Base-by-base conservation (phyloP, 2,113 vertebrate genomes). In the Vulpes lagopus region DNA sequence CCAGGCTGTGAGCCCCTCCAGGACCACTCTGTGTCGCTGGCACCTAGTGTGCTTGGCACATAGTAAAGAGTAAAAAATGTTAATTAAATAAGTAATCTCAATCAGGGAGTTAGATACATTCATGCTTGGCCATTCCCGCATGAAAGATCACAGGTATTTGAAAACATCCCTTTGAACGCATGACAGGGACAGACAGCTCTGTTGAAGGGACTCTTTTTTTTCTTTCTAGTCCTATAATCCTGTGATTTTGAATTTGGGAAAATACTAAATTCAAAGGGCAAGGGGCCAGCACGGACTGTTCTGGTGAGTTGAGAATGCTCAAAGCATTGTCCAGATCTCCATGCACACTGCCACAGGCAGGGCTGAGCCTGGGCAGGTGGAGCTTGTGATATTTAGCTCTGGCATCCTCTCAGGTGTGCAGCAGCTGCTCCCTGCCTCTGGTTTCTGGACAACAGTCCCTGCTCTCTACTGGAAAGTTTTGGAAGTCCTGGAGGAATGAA, bases 231-330 rank as follows among this genome's bases (percentile, higher is more conserved):
- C 51, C n/a, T 60, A 53, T 22, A 67, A 62, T 55, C 60, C 82
- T 67, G 38, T 65, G 88, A 49, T 59, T 92, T 96, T 69, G 71
- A 91, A 60, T 81, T 88, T 55, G 60, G 64, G 64, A 69, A 35
- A 22, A n/a, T 65, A 4, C 27, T 38, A 15, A 74, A 32, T 81
- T 49, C 55, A n/a, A 80, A 78, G 81, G 87, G 53, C 69, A 14
- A 87, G 62, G 51, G 57, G 59, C 74, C 88, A 55, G 43, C 1
- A 2, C 22, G 4, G 80, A 16, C 49, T 2, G 10, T 79, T 62
- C 16, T 11, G 35, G 62, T 32, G 57, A 80, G 62, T 1, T 30
- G 35, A 27, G 81, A 89, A 51, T 1, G 7, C 64, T 35, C 20
- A 17, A 15, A 43, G 55, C 20, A 0, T 20, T 15, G 32, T 83